These are phyloP conservation scores for Drosophila subobscura DNA, from an alignment of 1,140 invertebrate genomes.

Conservation along the genomic window DNA sequence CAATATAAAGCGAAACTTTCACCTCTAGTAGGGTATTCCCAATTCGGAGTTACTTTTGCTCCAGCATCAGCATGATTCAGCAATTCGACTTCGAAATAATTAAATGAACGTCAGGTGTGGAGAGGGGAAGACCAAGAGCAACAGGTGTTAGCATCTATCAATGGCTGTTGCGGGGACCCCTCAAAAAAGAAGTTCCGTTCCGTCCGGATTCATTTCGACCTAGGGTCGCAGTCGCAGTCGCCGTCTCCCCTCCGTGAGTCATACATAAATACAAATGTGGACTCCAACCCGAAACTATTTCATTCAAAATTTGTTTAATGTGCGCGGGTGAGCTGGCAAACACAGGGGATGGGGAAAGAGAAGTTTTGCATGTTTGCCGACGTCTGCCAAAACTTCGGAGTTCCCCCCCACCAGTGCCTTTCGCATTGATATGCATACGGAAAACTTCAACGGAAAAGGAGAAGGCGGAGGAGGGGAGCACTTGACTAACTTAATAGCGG, in stretches of 20 bases:
- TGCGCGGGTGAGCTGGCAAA: constrained; percentile 12
- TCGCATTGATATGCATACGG: constrained; percentile 69
- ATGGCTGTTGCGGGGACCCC: constrained; percentile 24
- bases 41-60: not conserved
- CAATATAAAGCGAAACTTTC: constrained; percentile 14
- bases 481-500: constrained; percentile 74
- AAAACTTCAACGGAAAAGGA: constrained; percentile 51
- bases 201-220: constrained; percentile 6
- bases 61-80: constrained; percentile 41
- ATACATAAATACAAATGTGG: constrained; percentile 76
- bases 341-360: constrained; percentile 1
- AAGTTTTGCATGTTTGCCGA: constrained; percentile 53
- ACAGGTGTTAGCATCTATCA: constrained; percentile 70
- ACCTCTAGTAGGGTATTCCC: constrained; percentile 10
- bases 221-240: not conserved
- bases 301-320: constrained; percentile 58
- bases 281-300: constrained; percentile 58
- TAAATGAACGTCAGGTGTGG: not conserved
- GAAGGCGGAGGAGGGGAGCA: constrained; percentile 26
- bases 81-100: constrained; percentile 29
- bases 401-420: not conserved
- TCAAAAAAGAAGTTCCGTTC: constrained; percentile 35
- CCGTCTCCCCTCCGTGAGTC: constrained; percentile 34
- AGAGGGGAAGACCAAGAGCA: constrained; percentile 24
- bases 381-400: constrained; percentile 41